phyloP scores from a whole-genome alignment of 2,888 invertebrate species.

The Heliconius ethilla region DNA sequence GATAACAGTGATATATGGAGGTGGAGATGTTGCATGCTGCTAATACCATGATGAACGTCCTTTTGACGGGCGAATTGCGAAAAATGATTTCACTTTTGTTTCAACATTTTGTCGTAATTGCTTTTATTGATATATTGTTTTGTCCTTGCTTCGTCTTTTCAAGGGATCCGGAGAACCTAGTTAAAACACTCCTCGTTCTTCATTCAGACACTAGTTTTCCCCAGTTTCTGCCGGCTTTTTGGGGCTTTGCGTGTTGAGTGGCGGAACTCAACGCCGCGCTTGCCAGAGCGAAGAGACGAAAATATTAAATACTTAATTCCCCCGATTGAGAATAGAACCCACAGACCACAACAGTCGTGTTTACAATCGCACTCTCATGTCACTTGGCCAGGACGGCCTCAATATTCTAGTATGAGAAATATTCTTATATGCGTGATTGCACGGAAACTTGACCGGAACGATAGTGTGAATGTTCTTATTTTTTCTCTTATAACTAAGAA shows the following conservation, averaged over 20 bases:
- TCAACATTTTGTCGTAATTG: constrained; percentile 19
- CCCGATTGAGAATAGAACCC: too few species aligned
- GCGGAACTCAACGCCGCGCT: background rate
- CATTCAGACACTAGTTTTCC: background rate
- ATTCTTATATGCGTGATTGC: too few species aligned
- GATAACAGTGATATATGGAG: constrained; percentile 32
- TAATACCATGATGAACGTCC: constrained; percentile 33
- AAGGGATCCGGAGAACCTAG: background rate
- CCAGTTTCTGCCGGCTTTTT: background rate
- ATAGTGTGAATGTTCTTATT: too few species aligned
- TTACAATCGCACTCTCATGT: too few species aligned
- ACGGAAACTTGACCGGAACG: too few species aligned
- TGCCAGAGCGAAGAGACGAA: too few species aligned
- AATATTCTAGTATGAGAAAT: too few species aligned
- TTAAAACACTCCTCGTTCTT: background rate
- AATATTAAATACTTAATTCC: too few species aligned
- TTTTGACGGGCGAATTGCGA: constrained; percentile 27
- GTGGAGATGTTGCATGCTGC: constrained; percentile 32
- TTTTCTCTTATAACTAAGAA: too few species aligned
- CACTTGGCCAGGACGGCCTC: too few species aligned
- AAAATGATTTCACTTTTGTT: constrained; percentile 40
- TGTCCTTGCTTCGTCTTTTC: background rate
- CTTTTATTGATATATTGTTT: background rate
- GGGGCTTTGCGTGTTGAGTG: too few species aligned
- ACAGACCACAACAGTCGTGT: too few species aligned